Percentiles rank a stretch among this genome's conserved stretches.
These are phyloP conservation scores for Nomada ruficornis DNA, from an alignment of 2,888 invertebrate species.

Conservation along the genomic window DNA sequence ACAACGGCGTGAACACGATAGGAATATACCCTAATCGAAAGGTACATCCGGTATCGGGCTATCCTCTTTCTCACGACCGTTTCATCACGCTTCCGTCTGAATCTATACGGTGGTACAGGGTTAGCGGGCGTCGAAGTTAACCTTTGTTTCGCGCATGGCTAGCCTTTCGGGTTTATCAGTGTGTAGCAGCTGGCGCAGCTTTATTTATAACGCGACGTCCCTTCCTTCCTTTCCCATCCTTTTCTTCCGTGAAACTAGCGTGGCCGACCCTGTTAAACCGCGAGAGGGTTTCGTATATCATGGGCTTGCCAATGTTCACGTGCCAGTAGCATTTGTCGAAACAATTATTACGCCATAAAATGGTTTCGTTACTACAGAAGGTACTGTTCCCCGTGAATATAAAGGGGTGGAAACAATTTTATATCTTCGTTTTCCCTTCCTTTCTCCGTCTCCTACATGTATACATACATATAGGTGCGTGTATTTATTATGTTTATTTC, in stretches of 20 bases:
- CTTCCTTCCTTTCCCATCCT: constrained; percentile 53
- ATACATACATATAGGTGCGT: no score
- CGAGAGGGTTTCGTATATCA: constrained; percentile 60
- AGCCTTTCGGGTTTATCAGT: constrained; percentile 79
- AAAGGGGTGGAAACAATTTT: no score
- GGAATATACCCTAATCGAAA: constrained; percentile 67
- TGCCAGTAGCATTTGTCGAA: neutral
- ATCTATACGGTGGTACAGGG: constrained; percentile 50
- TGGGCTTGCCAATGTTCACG: neutral
- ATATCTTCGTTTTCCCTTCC: no score
- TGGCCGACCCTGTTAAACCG: constrained; percentile 65
- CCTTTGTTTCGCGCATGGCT: constrained; percentile 80
- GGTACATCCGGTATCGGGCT: constrained; percentile 62
- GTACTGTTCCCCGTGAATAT: no score
- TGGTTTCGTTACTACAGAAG: no score
- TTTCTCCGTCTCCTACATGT: no score
- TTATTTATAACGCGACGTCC: constrained; percentile 79
- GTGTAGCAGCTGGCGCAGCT: constrained; percentile 77
- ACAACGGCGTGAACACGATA: constrained; percentile 50
- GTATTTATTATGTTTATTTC: no score
- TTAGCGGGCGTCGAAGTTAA: constrained; percentile 77
- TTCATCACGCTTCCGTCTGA: constrained; percentile 50
- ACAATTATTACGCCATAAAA: neutral
- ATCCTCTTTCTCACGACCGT: constrained; percentile 47
- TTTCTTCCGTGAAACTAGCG: constrained; percentile 60